Percentiles rank a stretch among this genome's conserved stretches.
phyloP scores from a whole-genome alignment of 2,113 vertebrate genomes.

The Notechis scutatus region DNA sequence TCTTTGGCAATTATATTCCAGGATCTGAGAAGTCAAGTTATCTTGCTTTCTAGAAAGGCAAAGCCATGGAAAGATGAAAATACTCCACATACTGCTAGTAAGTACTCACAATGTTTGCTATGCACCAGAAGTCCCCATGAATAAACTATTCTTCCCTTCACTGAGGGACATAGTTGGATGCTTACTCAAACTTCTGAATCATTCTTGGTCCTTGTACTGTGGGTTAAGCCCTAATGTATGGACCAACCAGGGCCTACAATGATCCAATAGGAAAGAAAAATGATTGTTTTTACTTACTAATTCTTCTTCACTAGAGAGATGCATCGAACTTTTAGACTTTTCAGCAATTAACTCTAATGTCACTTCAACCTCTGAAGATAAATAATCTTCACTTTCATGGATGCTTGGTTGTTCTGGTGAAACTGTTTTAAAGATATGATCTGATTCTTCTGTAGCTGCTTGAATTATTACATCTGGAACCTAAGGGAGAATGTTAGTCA shows the following conservation, averaged over 20 bases:
- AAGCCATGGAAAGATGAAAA: not conserved
- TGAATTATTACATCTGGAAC: not conserved
- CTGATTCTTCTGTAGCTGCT: not conserved
- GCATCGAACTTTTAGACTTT: not conserved
- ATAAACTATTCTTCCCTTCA: not conserved
- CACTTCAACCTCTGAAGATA: not conserved
- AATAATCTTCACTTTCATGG: not conserved
- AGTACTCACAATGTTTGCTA: not conserved
- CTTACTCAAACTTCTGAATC: not conserved
- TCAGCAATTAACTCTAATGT: not conserved
- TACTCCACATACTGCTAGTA: not conserved
- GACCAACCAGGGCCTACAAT: not conserved
- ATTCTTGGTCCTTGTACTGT: not conserved
- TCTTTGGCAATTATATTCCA: not conserved
- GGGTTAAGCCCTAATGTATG: not conserved
- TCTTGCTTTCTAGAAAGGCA: not conserved
- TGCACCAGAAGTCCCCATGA: not conserved
- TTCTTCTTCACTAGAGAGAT: not conserved
- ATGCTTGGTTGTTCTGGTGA: not conserved
- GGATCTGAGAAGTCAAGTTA: not conserved
- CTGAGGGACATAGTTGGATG: not conserved
- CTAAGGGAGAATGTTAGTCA: not conserved
- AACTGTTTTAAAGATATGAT: not conserved
- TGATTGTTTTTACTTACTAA: not conserved
- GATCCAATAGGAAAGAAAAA: not conserved